A percentile compares a stretch with the other conserved stretches of the same genome.
Evolutionary conservation across 2,888 invertebrate species (phyloP).

Genomic region (Diarsia dahlii): DNA sequence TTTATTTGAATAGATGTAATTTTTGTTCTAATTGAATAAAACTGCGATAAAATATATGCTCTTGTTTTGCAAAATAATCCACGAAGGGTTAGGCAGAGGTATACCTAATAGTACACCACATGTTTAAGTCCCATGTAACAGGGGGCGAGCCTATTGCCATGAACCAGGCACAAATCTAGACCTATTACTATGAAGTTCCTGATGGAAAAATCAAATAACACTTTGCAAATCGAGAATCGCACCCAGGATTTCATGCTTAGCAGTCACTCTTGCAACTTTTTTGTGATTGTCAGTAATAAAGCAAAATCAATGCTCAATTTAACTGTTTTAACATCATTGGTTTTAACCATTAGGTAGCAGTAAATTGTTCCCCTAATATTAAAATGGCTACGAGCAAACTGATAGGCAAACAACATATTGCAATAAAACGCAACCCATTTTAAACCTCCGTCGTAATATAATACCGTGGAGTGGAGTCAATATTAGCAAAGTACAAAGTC

Average conservation of each 20-base stretch:
- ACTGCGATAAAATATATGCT: neutral
- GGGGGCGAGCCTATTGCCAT: no score
- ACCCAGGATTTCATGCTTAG: no score
- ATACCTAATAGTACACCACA: no score
- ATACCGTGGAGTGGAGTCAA: slow-evolving; percentile 61
- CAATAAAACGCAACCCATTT: slow-evolving; percentile 64
- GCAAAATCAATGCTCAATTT: neutral
- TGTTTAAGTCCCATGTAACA: no score
- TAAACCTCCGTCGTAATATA: slow-evolving; percentile 62
- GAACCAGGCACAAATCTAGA: no score
- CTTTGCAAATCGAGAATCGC: no score
- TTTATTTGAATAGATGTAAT: neutral
- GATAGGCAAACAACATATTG: slow-evolving; percentile 54
- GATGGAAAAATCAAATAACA: no score
- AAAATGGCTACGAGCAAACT: slow-evolving; percentile 54
- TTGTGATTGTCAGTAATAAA: neutral
- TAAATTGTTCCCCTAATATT: slow-evolving; percentile 42
- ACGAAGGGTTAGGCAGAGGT: no score
- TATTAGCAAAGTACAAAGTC: slow-evolving; percentile 64
- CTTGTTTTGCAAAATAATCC: neutral
- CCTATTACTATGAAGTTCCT: no score
- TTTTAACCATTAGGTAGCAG: neutral
- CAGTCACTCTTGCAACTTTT: no score
- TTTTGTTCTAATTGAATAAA: neutral
- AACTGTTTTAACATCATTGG: neutral